Base-by-base conservation (phyloP, 2,113 vertebrate genomes). In the Onychorhynchus coronatus region DNA sequence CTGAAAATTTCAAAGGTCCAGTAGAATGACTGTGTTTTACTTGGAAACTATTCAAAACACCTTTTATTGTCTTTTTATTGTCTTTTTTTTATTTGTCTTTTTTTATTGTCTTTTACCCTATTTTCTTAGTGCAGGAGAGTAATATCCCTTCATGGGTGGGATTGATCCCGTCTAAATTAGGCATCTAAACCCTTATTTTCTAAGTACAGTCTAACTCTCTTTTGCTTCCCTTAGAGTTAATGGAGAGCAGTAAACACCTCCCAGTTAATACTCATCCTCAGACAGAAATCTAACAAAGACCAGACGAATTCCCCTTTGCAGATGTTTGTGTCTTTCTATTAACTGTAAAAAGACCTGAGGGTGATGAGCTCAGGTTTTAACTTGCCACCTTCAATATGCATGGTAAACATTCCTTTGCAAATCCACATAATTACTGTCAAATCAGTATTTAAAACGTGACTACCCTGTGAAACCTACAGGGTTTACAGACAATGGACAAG, bases 401-500 rank as follows among this genome's bases (percentile, higher is more conserved):
- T 33, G 72, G 72, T 63, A 96, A 97, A 95, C 91, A 93, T 89
- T 91, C 72, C 44, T 85, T 91, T 88, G 88, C 85, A 91, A 95
- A 97, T 91, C 87, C 70, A 88, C 21, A 33, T 86, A 88, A 94
- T 91, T 96, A 96, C 88, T 93, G 80, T 91, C 96, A 95, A 93
- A 91, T 93, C 76, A 81, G 58, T 95, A 70, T 84, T 95, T 95
- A 93, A 76, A 85, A 23, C 1, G 1, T 41, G 87, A 41, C 44
- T 95, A 53, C 63, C 81, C 53, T 62, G 55, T 89, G 86, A 87
- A 89, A 87, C 82, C 46, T 93, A 88, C 62, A 71, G 28, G 28
- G 85, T 37, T 92, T 89, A 79, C 42, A 76, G 85, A 93, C 89
- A 96, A 67, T 67, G 91, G 93, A 65, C 86, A 94, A 91, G 87